These are phyloP conservation scores for Hylaea fasciaria DNA, from an alignment of 2,888 invertebrate genomes.

Conservation along the genomic window DNA sequence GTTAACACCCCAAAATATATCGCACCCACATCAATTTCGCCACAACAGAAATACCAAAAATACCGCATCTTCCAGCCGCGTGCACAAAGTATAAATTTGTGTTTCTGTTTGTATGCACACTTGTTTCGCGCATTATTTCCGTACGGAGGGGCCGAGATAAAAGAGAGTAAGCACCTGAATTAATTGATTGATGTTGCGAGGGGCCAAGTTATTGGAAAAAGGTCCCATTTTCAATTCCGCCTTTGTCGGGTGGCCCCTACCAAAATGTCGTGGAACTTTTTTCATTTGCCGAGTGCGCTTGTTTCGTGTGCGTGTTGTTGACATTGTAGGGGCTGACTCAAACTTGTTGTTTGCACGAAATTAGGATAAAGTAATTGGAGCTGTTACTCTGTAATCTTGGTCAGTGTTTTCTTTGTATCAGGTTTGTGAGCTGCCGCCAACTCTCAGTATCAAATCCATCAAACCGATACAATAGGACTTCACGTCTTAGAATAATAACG, in stretches of 20 bases:
- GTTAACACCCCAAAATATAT: not conserved
- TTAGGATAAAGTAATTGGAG: too few relatives aligned
- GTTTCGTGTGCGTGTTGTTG: constrained; percentile 23
- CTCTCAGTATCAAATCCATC: too few relatives aligned
- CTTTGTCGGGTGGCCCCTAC: constrained; percentile 45
- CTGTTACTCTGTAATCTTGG: too few relatives aligned
- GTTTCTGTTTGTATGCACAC: constrained; percentile 24
- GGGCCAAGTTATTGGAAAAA: constrained; percentile 55
- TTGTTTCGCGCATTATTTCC: constrained; percentile 32
- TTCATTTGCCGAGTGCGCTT: constrained; percentile 24
- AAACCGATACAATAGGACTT: too few relatives aligned
- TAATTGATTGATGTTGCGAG: constrained; percentile 67
- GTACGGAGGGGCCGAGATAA: constrained; percentile 47
- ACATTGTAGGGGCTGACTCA: constrained; percentile 3
- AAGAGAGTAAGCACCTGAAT: constrained; percentile 55
- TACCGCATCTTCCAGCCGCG: constrained; percentile 18
- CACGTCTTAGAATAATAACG: too few relatives aligned
- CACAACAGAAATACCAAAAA: constrained; percentile 11
- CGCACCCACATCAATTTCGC: not conserved
- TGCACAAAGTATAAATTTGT: constrained; percentile 25
- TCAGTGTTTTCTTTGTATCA: too few relatives aligned
- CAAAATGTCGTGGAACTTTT: constrained; percentile 34
- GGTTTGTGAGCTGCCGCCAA: too few relatives aligned
- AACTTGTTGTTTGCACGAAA: constrained; percentile 4
- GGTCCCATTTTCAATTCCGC: constrained; percentile 57